Evolutionary conservation across 2,888 invertebrate genomes (phyloP).

Genomic region (Mythimna loreyi): DNA sequence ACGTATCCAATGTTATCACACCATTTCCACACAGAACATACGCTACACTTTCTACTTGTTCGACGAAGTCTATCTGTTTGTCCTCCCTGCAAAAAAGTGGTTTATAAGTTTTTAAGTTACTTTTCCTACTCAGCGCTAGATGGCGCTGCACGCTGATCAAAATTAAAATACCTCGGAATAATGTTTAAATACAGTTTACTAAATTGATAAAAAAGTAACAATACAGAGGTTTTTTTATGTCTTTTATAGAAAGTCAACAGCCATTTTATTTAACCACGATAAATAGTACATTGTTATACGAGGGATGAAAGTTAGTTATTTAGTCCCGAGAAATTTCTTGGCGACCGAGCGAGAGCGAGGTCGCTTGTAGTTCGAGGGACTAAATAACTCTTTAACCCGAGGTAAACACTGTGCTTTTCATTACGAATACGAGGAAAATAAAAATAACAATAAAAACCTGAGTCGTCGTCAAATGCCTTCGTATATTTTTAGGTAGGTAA

Average conservation of each 20-base stretch:
- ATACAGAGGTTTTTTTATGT: background rate
- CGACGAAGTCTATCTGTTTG: slow-evolving; percentile 96
- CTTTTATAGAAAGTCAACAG: background rate
- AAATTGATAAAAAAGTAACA: background rate
- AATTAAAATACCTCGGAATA: background rate
- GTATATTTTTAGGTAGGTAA: too few relatives aligned
- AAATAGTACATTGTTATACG: too few relatives aligned
- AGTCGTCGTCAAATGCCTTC: too few relatives aligned
- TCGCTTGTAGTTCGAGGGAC: too few relatives aligned
- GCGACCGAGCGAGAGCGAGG: too few relatives aligned
- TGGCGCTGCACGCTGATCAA: background rate
- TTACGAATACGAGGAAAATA: too few relatives aligned
- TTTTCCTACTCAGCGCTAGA: slow-evolving; percentile 37
- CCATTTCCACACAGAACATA: slow-evolving; percentile 96
- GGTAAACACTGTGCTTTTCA: too few relatives aligned
- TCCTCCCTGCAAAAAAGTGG: slow-evolving; percentile 92
- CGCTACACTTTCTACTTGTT: slow-evolving; percentile 96
- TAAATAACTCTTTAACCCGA: too few relatives aligned
- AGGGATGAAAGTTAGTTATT: too few relatives aligned
- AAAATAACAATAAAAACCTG: too few relatives aligned
- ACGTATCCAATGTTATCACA: slow-evolving; percentile 93
- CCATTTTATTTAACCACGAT: too few relatives aligned
- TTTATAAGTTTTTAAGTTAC: background rate
- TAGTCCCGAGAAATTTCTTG: too few relatives aligned
- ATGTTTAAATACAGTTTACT: background rate